A percentile compares a stretch with the other conserved stretches of the same genome.
phyloP scores from a whole-genome alignment of 2,113 vertebrate species.

The Lagenorhynchus albirostris region DNA sequence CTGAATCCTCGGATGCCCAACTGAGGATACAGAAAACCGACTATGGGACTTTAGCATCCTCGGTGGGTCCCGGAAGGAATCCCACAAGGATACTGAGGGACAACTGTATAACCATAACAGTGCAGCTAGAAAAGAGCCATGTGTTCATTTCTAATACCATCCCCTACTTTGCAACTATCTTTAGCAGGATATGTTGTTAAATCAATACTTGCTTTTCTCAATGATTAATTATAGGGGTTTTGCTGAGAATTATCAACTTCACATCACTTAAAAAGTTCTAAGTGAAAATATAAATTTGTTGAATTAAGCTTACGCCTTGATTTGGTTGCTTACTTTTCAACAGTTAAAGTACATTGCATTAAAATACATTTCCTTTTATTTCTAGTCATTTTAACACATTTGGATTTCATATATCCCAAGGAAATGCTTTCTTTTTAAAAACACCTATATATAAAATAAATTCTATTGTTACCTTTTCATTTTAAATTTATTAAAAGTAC shows the following conservation, averaged over 20 bases:
- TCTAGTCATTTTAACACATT: not conserved
- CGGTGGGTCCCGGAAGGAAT: not conserved
- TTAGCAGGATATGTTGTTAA: not conserved
- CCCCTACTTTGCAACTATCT: not conserved
- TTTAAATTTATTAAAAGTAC: conserved; percentile 12
- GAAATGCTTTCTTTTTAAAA: not conserved
- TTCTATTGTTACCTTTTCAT: not conserved
- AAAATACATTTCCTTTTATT: not conserved
- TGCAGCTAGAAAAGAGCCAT: not conserved
- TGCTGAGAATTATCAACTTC: not conserved
- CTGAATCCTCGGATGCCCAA: not conserved
- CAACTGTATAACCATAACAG: not conserved
- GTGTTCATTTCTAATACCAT: not conserved
- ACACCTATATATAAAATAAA: not conserved
- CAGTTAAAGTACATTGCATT: not conserved
- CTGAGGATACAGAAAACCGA: not conserved
- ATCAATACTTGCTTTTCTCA: not conserved
- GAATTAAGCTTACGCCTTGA: not conserved
- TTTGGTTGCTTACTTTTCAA: not conserved
- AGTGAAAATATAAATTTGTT: not conserved
- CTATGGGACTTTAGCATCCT: not conserved
- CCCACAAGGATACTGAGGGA: not conserved
- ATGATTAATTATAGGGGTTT: not conserved
- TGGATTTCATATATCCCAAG: not conserved
- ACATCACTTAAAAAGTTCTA: not conserved